These are phyloP conservation scores for Agapornis canus DNA, from an alignment of 2,797 vertebrate genomes.

Conservation along the genomic window DNA sequence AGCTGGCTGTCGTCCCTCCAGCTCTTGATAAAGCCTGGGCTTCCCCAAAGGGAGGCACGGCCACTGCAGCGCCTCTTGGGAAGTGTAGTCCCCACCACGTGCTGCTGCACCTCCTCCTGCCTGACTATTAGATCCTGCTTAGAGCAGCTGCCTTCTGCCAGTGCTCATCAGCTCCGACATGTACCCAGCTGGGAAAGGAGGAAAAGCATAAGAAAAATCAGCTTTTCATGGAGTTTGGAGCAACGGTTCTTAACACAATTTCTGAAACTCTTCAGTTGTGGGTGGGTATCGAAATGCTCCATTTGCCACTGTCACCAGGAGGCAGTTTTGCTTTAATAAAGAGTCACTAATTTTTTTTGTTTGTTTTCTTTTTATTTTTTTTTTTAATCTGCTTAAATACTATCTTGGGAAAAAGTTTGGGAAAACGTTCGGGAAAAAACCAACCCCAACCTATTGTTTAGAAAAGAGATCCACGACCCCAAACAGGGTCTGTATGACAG, in stretches of 20 bases:
- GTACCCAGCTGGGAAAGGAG: background rate
- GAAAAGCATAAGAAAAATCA: background rate
- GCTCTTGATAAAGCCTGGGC: slow-evolving; percentile 45
- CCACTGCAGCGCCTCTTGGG: slow-evolving; percentile 53
- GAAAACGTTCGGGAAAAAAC: background rate
- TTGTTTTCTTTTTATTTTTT: background rate
- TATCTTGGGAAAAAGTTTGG: background rate
- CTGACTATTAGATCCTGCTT: background rate
- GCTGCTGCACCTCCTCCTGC: background rate
- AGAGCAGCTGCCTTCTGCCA: background rate
- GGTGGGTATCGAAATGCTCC: background rate
- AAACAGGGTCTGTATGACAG: background rate
- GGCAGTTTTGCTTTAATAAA: background rate
- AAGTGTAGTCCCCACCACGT: slow-evolving; percentile 49
- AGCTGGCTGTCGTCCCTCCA: background rate
- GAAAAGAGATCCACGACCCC: background rate
- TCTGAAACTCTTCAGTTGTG: background rate
- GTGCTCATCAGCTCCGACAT: fast-evolving
- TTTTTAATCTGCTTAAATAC: background rate
- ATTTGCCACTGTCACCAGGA: background rate
- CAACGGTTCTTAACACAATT: background rate
- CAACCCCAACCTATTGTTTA: background rate
- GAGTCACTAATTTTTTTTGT: background rate
- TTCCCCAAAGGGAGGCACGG: slow-evolving; percentile 16
- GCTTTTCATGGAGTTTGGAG: fast-evolving